A percentile compares a stretch with the other conserved stretches of the same genome.
Conservation (phyloP, 2,888 invertebrate genomes). For the Ochlodes sylvanus region DNA sequence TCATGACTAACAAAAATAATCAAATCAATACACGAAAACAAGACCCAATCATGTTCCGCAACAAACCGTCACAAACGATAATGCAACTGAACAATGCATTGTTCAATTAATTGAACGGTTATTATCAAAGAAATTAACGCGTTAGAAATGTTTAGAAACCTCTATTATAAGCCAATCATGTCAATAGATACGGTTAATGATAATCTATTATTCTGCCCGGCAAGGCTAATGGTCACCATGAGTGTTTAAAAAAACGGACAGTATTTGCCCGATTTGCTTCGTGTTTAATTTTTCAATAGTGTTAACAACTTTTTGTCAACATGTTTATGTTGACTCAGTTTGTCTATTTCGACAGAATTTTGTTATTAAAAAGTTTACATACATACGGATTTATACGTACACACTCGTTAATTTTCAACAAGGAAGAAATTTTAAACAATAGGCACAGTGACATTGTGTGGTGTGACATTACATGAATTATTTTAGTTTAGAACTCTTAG, state of each 20-base stretch:
- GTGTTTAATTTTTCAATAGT: no score
- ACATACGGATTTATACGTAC: no score
- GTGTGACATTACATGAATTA: no score
- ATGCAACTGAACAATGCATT: conserved; percentile 33
- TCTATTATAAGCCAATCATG: conserved; percentile 37
- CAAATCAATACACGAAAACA: conserved; percentile 26
- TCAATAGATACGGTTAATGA: conserved; percentile 34
- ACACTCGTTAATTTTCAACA: no score
- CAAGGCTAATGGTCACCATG: conserved; percentile 11
- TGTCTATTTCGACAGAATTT: no score
- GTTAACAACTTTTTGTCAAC: no score
- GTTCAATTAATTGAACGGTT: conserved; percentile 38
- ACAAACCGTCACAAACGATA: conserved; percentile 31
- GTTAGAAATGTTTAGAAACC: conserved; percentile 32
- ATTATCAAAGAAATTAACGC: conserved; percentile 38
- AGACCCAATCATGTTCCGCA: conserved; percentile 20
- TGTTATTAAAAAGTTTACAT: no score
- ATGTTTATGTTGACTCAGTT: no score
- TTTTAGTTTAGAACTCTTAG: no score
- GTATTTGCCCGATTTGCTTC: neutral
- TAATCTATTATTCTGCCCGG: conserved; percentile 34
- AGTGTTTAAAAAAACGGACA: neutral
- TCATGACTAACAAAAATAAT: conserved; percentile 25
- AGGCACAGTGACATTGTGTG: no score
- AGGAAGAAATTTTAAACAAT: no score